Percentiles rank a stretch among this genome's conserved stretches.
phyloP scores from a whole-genome alignment of 1,140 invertebrate species.

The Eumaeus atala region DNA sequence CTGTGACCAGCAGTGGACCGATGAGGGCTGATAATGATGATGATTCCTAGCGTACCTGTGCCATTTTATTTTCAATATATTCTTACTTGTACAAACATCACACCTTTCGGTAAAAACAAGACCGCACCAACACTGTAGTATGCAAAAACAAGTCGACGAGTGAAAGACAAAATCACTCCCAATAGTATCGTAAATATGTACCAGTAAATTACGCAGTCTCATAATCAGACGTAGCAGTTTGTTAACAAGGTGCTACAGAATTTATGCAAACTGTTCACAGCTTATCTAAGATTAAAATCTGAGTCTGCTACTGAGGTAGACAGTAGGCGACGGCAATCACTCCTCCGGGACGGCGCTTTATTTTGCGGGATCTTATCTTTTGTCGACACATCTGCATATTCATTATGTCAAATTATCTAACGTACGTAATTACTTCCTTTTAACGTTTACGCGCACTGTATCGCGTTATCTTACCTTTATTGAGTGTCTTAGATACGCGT shows the following conservation, averaged over 20 bases:
- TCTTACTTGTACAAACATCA: no score
- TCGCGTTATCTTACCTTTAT: slow-evolving; percentile 16
- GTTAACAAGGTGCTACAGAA: slow-evolving; percentile 69
- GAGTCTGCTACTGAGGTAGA: slow-evolving; percentile 45
- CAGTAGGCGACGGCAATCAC: slow-evolving; percentile 59
- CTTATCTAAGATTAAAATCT: slow-evolving; percentile 73
- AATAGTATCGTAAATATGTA: no score
- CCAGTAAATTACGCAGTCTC: no score
- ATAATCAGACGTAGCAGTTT: slow-evolving; percentile 64
- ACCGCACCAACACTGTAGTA: no score
- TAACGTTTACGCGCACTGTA: slow-evolving; percentile 20
- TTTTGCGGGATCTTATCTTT: slow-evolving; percentile 62
- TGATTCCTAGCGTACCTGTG: no score
- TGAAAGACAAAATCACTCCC: no score
- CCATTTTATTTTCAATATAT: no score
- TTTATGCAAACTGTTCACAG: slow-evolving; percentile 69
- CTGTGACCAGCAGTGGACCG: no score
- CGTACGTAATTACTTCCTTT: slow-evolving; percentile 58
- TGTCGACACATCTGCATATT: slow-evolving; percentile 68
- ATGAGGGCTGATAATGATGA: no score
- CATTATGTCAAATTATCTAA: slow-evolving; percentile 47
- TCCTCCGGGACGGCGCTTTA: slow-evolving; percentile 62
- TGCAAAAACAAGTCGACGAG: no score
- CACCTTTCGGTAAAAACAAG: no score
- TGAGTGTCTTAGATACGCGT: no score